Evolutionary conservation across 1,140 invertebrate genomes (phyloP), one percentile per base, ranked within the genome.

Genomic region (Drosophila arawakana): DNA sequence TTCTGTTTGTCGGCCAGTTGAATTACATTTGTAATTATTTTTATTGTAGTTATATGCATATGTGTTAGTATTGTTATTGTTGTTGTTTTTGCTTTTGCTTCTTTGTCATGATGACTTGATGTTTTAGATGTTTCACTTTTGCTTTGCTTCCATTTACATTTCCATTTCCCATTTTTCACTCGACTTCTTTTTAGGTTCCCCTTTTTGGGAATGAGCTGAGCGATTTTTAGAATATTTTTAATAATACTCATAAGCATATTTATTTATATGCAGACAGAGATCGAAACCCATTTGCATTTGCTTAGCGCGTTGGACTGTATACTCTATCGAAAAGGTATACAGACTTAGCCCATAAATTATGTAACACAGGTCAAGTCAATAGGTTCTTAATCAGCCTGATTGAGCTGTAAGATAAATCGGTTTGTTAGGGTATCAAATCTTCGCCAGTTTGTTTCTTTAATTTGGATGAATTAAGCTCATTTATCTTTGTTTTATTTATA

Each of bases 1-100:
- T 30, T 30, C 18, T 30, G 25, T 30, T 76, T 73, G 70, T 73
- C 63, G 68, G 66, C 69, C 69, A 67, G 67, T 44, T 52, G 66
- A 66, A 62, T 71, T 75, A 70, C 73, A 76, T 76, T 78, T 67
- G 76, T 78, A 76, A 78, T 78, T 76, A 79, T 63, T 76, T 72
- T 69, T 73, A 73, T 73, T 76, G 76, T 79, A 73, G 34, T 66
- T 72, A 65, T 72, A 65, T 76, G 47, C 57, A 68, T 61, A 58
- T 58, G 49, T 57, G 7, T 41, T n/a, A 37, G 9, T 35, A 37
- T 50, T 43, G 41, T 7, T 43, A 6, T 11, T 39, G 25, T 72
- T 43, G 60, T 50, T 43, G 41, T 7, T 43, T 11, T 21, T 43
- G 15, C 37, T 57, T 37, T 43, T 57, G 54, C 54, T 57, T 68